Evolutionary conservation across 1,140 invertebrate genomes (phyloP), one percentile per base, ranked within the genome.

Genomic region (Apis laboriosa): DNA sequence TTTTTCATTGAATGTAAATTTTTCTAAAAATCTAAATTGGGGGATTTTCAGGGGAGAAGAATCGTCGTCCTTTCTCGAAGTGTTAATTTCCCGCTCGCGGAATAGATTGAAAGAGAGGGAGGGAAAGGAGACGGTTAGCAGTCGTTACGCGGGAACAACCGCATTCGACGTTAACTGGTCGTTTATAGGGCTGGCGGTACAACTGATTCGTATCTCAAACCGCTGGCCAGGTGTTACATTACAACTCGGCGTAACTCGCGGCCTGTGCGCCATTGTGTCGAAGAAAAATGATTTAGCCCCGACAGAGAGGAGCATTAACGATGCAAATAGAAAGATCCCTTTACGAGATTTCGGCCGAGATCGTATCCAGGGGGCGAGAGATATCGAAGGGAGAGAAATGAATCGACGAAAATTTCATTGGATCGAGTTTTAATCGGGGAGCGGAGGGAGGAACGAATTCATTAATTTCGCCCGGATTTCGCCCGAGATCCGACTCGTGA

Each of bases 161-260:
- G 60, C 24, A 60, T 83, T 72, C 28, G 76, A 83, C 43, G 75
- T 64, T 71, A 83, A 83, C 75, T 51, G 76, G 19, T 34, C 80
- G 58, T 71, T 83, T 71, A 83, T 78, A 78, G 67, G n/a, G 56
- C 76, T 28, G 34, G 8, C 19, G 64, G 64, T 82, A 56, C 76
- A 63, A 28, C 58, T n/a, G 83, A 84, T 84, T 74, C 61, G 55
- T 84, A 82, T 80, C 71, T 76, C 43, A 55, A 72, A 28, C 56
- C 56, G 73, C 56, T 63, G 77, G 73, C 80, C 74, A 79, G 67
- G 80, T 72, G 82, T 84, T 88, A 85, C 83, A 60, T 87, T 82
- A 80, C 76, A 64, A 21, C 34, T 58, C 55, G 70, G 77, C 73
- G 79, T 83, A 84, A 77, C 58, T 72, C 75, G 81, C 76, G 55